Base-by-base conservation (phyloP, 2,888 invertebrate genomes). In the Melanargia galathea region DNA sequence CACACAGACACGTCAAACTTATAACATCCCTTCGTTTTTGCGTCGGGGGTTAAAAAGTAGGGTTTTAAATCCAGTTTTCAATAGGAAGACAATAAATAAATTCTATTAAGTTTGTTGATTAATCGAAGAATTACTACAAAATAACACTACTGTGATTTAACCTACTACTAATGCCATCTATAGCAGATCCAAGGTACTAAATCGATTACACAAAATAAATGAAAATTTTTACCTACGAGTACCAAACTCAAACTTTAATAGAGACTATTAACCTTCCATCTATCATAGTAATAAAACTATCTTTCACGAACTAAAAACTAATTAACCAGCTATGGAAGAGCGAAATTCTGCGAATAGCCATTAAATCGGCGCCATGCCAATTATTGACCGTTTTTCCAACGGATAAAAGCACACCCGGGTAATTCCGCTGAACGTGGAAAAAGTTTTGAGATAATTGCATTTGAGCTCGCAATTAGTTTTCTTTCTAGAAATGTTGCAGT, bases 311-410 rank as follows among this genome's bases (percentile, higher is more conserved):
- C 30, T 51, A 55, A 60, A 63, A 60, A 24, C 54, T 40, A 45
- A 54, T 55, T 63, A 63, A 30, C 40, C 33, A 43, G 22, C 57
- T 45, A 33, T 7, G 48, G 20, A 20, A 20, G 43, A 26, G 30
- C 49, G 18, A 40, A 54, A 60, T 68, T 63, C 56, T 57, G 48
- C n/a, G 48, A 62, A n/a, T n/a, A 58, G 58, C 65, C 55, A 68
- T 69, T 65, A 63, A 62, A 58, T 54, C 60, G 68, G 63, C 63
- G 52, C 54, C 26, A 18, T 70, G 64, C 63, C 69, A 68, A 66
- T 70, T 68, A 64, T 63, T 60, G 62, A 57, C 57, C 57, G 57
- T 57, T 57, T 56, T 57, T 57, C 57, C 57, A 45, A 40, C 54
- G 59, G 66, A 55, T 64, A 57, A 57, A 46, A 57, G 57, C 46